Evolutionary conservation across 2,797 vertebrate species (phyloP).

Genomic region (Distichodus sexfasciatus): DNA sequence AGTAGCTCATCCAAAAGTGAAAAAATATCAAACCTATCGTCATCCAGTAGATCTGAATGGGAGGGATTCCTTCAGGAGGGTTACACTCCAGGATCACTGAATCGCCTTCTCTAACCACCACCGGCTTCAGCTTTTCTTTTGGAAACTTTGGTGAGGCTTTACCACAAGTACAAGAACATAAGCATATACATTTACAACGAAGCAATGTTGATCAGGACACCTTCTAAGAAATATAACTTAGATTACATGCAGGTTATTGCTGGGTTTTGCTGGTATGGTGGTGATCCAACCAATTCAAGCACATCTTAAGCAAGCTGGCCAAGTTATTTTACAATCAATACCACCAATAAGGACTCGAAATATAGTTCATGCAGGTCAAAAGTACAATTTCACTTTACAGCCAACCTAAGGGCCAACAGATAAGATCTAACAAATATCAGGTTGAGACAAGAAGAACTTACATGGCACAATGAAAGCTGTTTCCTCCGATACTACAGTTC

Average conservation of each 20-base stretch:
- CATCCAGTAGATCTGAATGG: slow-evolving; percentile 92
- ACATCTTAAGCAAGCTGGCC: too few relatives aligned
- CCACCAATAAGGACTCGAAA: too few relatives aligned
- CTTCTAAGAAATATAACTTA: not conserved
- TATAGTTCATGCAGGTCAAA: too few relatives aligned
- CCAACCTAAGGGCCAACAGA: too few relatives aligned
- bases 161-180: not conserved
- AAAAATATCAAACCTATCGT: slow-evolving; percentile 79
- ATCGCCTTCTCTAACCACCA: slow-evolving; percentile 83
- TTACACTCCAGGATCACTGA: slow-evolving; percentile 83
- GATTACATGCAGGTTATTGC: too few relatives aligned
- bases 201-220: not conserved
- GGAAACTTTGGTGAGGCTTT: slow-evolving; percentile 86
- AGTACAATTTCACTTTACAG: too few relatives aligned
- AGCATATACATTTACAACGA: too few relatives aligned
- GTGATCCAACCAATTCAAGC: too few relatives aligned
- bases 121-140: slow-evolving; percentile 78
- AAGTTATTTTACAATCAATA: too few relatives aligned
- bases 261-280: too few relatives aligned
- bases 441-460: slow-evolving; percentile 73
- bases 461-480: slow-evolving; percentile 82
- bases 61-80: slow-evolving; percentile 84
- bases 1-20: not conserved
- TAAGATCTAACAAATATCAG: too few relatives aligned
- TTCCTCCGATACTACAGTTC: slow-evolving; percentile 88